Percentiles rank a stretch among this genome's conserved stretches.
Evolutionary conservation across 2,797 vertebrate species (phyloP).

Genomic region (Spondyliosoma cantharus): DNA sequence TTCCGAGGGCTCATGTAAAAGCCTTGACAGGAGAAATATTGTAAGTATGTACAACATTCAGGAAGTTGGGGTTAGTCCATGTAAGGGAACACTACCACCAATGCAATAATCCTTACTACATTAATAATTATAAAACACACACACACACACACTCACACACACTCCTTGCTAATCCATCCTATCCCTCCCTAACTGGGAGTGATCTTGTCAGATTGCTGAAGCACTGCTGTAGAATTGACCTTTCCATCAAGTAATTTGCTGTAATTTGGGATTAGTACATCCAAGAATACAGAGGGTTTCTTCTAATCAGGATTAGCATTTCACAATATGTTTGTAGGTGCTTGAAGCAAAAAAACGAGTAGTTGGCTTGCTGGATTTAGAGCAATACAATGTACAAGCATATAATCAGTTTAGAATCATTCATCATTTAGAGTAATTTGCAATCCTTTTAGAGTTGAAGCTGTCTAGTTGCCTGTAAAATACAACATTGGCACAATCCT

Average conservation of each 20-base stretch:
- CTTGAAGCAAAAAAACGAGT: not conserved
- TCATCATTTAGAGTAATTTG: no score
- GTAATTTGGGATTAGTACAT: constrained; percentile 68
- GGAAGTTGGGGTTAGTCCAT: not conserved
- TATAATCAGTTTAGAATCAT: no score
- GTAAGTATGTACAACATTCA: not conserved
- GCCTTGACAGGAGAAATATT: not conserved
- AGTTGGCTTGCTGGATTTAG: not conserved
- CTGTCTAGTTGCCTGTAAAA: no score
- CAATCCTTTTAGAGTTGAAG: no score
- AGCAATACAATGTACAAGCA: not conserved
- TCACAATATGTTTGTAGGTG: not conserved
- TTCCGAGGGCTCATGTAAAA: constrained; percentile 1
- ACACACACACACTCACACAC: constrained; percentile 6
- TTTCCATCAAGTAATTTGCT: constrained; percentile 64
- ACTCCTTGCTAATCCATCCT: constrained; percentile 7
- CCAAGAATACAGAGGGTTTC: constrained; percentile 10
- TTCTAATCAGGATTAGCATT: constrained; percentile 44
- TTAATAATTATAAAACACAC: constrained; percentile 1
- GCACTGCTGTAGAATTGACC: constrained; percentile 71
- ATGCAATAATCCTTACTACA: not conserved
- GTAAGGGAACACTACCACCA: not conserved
- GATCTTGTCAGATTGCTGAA: constrained; percentile 51
- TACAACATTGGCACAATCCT: not conserved
- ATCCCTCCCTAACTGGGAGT: constrained; percentile 8